phyloP scores from a whole-genome alignment of 2,888 invertebrate species.

The Vesta saturnalis region DNA sequence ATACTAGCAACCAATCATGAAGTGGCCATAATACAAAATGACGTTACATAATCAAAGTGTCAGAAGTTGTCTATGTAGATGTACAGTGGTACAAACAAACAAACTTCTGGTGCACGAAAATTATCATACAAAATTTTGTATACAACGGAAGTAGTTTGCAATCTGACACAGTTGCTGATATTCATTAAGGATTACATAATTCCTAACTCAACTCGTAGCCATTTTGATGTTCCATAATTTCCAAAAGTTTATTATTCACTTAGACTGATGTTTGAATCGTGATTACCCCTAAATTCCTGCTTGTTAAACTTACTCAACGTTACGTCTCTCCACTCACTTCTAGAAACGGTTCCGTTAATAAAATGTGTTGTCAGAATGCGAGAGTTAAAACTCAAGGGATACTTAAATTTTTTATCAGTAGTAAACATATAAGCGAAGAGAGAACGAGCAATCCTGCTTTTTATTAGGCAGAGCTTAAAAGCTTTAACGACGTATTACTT shows the following conservation, averaged over 20 bases:
- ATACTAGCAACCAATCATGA: no score
- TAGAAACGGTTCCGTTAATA: slow-evolving; percentile 5
- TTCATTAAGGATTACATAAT: slow-evolving; percentile 3
- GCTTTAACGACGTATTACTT: not conserved
- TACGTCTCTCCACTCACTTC: not conserved
- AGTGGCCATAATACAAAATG: no score
- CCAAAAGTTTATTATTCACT: not conserved
- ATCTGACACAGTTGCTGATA: slow-evolving; percentile 9
- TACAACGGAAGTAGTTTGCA: slow-evolving; percentile 15
- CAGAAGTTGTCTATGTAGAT: no score
- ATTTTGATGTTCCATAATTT: no score
- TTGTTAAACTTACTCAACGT: not conserved
- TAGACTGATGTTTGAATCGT: not conserved
- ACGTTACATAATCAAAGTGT: no score
- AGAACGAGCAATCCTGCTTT: slow-evolving; percentile 23
- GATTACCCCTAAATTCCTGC: not conserved
- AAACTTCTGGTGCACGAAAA: not conserved
- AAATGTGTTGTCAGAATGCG: slow-evolving; percentile 13
- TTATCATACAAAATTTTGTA: slow-evolving; percentile 18
- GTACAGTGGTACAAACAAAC: not conserved
- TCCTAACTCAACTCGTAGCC: not conserved
- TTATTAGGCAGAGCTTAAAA: slow-evolving; percentile 17
- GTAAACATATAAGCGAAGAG: slow-evolving; percentile 21
- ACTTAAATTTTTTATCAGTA: slow-evolving; percentile 33
- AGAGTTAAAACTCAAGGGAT: slow-evolving; percentile 21